Evolutionary conservation across 2,888 invertebrate genomes (phyloP).

Genomic region (Tribolium freemani): DNA sequence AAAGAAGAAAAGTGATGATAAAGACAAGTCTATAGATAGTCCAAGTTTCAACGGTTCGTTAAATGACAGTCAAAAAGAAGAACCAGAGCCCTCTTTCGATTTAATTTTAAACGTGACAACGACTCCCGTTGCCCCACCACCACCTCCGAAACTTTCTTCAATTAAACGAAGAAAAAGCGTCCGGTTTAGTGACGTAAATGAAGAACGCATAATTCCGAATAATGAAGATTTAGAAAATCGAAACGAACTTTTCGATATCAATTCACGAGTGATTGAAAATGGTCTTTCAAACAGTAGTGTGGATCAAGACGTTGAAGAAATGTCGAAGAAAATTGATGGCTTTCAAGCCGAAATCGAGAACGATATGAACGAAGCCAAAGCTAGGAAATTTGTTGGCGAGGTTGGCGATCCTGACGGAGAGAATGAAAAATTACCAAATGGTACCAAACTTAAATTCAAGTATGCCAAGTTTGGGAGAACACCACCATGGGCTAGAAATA

Average conservation of each 20-base stretch:
- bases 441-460: conserved; percentile 60
- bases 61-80: conserved; percentile 30
- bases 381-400: conserved; percentile 52
- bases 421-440: conserved; percentile 56
- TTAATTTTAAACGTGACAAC: conserved; percentile 56
- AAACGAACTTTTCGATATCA: conserved; percentile 49
- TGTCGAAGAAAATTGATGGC: conserved; percentile 60
- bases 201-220: conserved; percentile 60
- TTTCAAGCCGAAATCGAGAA: conserved; percentile 66
- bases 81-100: conserved; percentile 46
- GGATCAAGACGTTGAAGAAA: conserved; percentile 56
- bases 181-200: conserved; percentile 59
- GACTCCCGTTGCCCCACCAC: conserved; percentile 48
- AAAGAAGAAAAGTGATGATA: not conserved
- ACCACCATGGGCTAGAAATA: conserved; percentile 50
- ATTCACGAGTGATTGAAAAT: conserved; percentile 45
- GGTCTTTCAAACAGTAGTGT: conserved; percentile 41
- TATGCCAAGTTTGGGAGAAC: conserved; percentile 54
- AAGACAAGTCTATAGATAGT: not conserved
- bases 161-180: conserved; percentile 13
- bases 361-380: conserved; percentile 58
- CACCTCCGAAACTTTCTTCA: conserved; percentile 20
- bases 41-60: conserved; percentile 38
- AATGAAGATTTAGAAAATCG: conserved; percentile 52
- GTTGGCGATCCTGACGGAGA: conserved; percentile 57